Evolutionary conservation across 2,888 invertebrate species (phyloP).

Genomic region (Mystacides longicornis): DNA sequence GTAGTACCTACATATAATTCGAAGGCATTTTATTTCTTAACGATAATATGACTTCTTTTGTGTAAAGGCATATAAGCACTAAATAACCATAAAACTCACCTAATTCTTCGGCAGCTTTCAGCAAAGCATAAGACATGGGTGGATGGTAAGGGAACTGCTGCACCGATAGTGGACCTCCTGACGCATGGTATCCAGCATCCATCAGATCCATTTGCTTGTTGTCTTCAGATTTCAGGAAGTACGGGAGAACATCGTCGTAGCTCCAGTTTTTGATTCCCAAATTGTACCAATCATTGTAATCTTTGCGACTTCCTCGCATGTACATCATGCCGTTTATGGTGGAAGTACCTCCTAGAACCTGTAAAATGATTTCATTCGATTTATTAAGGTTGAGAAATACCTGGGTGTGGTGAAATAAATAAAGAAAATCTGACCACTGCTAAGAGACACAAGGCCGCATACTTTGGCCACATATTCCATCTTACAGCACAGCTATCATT

Average conservation of each 20-base stretch:
- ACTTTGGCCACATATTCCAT: too few relatives aligned
- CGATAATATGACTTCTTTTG: too few relatives aligned
- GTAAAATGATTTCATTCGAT: too few relatives aligned
- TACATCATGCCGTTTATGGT: constrained; percentile 97
- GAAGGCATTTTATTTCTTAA: too few relatives aligned
- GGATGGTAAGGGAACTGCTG: constrained; percentile 82
- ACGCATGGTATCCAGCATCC: constrained; percentile 69
- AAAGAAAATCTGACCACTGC: too few relatives aligned
- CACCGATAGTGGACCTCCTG: constrained; percentile 71
- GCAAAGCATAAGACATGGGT: constrained; percentile 67
- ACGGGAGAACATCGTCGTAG: constrained; percentile 83
- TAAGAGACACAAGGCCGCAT: too few relatives aligned
- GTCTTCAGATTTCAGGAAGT: constrained; percentile 81
- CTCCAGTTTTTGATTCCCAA: constrained; percentile 85
- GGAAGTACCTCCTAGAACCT: constrained; percentile 86
- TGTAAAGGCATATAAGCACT: too few relatives aligned
- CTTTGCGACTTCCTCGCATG: constrained; percentile 78
- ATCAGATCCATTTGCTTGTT: constrained; percentile 60
- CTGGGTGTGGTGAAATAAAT: too few relatives aligned
- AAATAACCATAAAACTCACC: constrained; percentile 43
- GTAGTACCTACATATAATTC: too few relatives aligned
- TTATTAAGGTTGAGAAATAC: too few relatives aligned
- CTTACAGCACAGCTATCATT: too few relatives aligned
- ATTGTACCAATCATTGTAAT: constrained; percentile 83
- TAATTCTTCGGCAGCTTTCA: constrained; percentile 71